phyloP scores from a whole-genome alignment of 2,113 vertebrate species.

The Mus musculus region GRCm39 chr5:70728501-70729000 shows the following conservation, averaged over 20 bases:
- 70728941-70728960: background rate
- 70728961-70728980: background rate
- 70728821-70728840: background rate
- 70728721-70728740: background rate
- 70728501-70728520: too few species aligned
- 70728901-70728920: background rate
- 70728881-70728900: background rate
- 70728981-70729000: background rate
- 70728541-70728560: too few species aligned
- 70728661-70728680: background rate
- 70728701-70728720: background rate
- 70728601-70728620: background rate
- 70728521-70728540: too few species aligned
- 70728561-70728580: background rate
- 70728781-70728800: background rate
- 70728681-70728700: background rate
- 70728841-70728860: background rate
- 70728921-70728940: background rate
- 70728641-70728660: background rate
- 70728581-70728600: background rate
- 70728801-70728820: rapidly evolving
- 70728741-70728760: background rate
- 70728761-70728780: background rate
- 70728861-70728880: background rate
- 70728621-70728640: background rate